Evolutionary conservation across 2,113 vertebrate genomes (phyloP), one percentile per base, ranked within the genome.

Genomic region (Macroglossus sobrinus): DNA sequence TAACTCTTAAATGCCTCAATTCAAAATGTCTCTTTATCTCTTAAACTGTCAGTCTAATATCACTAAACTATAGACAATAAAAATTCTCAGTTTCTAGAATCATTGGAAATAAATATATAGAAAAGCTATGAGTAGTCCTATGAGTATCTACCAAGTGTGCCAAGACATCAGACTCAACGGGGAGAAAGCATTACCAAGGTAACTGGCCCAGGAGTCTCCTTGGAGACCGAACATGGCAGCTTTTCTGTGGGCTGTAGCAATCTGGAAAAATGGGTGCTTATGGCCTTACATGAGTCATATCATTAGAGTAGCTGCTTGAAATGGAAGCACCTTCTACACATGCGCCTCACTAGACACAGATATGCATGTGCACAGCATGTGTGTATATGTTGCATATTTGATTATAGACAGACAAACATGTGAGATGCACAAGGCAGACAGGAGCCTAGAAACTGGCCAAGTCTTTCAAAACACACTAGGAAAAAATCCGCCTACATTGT

Each of bases 171-270:
- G 64, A 45, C 35, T 30, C 3, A 30, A 50, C 16, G 63, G 71
- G 68, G 22, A 86, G 4, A 68, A 84, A 0, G 3, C 45, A 93
- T 69, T 18, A 63, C 88, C 72, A 86, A 91, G 97, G 92, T 72
- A 97, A 96, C 95, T 69, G 72, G 69, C 30, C n/a, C 0, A 0
- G n/a, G 28, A 50, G 92, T 96, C 96, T 97, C 96, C 94, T 78
- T 97, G 96, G 96, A 97, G 95, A 97, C 47, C 0, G 11, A 81
- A 28, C 0, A 33, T 2, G 4, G 81, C 84, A 95, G 97, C 80
- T 96, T 64, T 91, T 40, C 93, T 59, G 76, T 89, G 84, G 64
- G 84, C 38, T 50, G 88, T 40, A 64, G 80, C 47, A 84, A 81
- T 55, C 93, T 91, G 64, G 35, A 53, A 82, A 91, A 91, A 78